Base-by-base conservation (phyloP, 2,797 vertebrate species). In the Sebastiscus albofasciatus region DNA sequence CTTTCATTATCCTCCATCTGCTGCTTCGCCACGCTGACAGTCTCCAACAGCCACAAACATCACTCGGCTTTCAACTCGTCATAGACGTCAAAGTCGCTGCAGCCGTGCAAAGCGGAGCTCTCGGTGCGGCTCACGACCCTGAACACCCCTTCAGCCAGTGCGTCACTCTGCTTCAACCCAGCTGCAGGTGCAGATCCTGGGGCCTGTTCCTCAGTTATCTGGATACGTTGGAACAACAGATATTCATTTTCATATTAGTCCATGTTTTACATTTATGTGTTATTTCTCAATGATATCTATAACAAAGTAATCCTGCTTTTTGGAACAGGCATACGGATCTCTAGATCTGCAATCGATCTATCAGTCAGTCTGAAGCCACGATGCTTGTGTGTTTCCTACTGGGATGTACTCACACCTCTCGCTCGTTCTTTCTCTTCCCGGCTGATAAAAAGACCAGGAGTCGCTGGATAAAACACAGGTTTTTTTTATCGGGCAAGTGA, bases 1-100 rank as follows among this genome's bases (percentile, higher is more conserved):
- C 67, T 89, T 89, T 91, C 82, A 84, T 91, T 88, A 75, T 90
- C 87, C 73, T 81, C 75, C 91, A 93, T 92, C 91, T 93, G 92
- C 90, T 69, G 76, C 76, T 84, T 72, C 81, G 20, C 72, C 80
- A 71, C 1, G 67, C 70, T 73, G 83, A 84, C 81, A 36, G 80
- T 69, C 66, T 88, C 82, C 82, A 72, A 64, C 84, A 59, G 85
- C 68, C 67, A 77, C 72, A 86, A 79, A 87, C 78, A 68, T 84
- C 81, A 71, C 69, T 71, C 76, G 8, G 79, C 82, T 83, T 83
- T 83, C 73, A 78, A 67, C 81, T 66, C 55, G 14, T 54, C 64
- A 13, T 62, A 58, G 77, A 76, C 36, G 42, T 83, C 83, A 85
- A 52, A 75, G 82, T 84, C 6, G 42, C 67, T 27, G 75, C 72